A percentile compares a stretch with the other conserved stretches of the same genome.
Conservation (phyloP, 2,888 invertebrate genomes). For the Formica aserva region DNA sequence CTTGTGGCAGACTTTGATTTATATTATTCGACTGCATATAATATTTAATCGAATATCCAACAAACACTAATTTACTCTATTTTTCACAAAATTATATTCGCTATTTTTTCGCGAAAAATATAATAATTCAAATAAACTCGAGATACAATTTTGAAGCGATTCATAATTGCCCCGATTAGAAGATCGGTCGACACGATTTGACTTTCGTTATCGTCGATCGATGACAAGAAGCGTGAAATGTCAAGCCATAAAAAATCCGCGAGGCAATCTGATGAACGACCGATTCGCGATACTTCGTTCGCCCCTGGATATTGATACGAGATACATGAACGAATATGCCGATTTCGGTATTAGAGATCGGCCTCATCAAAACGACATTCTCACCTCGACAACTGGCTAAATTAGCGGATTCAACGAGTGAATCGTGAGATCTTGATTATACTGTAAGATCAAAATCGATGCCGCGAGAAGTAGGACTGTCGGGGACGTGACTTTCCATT, state of each 20-base stretch:
- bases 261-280: conserved; percentile 26
- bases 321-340: neutral
- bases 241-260: neutral
- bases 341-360: neutral
- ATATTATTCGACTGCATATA: conserved; percentile 56
- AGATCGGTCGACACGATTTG: neutral
- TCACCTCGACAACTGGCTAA: neutral
- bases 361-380: neutral
- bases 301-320: neutral
- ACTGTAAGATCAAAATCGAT: conserved; percentile 56
- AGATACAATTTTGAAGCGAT: neutral
- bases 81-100: neutral
- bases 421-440: conserved; percentile 30
- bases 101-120: neutral
- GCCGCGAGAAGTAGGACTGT: conserved; percentile 60
- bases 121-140: neutral
- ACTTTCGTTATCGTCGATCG: conserved; percentile 29
- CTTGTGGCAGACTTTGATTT: conserved; percentile 78
- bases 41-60: conserved; percentile 56
- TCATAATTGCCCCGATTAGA: neutral
- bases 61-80: conserved; percentile 3
- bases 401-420: conserved; percentile 24
- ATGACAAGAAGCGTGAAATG: neutral
- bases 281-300: neutral
- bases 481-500: conserved; percentile 73